Conservation (phyloP, 2,113 vertebrate genomes). For the Hydrochoerus hydrochaeris region DNA sequence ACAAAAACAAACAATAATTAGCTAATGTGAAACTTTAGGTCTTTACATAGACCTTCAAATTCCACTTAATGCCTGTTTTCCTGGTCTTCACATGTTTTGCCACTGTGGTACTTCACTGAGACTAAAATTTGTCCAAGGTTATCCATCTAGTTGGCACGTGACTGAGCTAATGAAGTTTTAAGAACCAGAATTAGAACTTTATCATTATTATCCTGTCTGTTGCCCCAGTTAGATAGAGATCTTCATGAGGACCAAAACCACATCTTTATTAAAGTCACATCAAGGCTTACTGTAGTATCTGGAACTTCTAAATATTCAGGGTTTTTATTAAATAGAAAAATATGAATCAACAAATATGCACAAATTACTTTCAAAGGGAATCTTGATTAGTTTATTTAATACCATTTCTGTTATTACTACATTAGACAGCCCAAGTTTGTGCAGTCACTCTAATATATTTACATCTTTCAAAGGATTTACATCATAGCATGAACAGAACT, state of each 20-base stretch:
- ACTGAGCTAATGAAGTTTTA: background rate
- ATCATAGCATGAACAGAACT: background rate
- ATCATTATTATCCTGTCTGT: background rate
- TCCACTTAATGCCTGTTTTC: background rate
- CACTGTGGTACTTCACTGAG: background rate
- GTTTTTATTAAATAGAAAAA: conserved; percentile 40
- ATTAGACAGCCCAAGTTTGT: background rate
- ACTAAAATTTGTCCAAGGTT: background rate
- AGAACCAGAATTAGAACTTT: background rate
- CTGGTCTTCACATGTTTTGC: background rate
- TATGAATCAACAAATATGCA: background rate
- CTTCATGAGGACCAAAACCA: background rate
- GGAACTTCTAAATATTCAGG: background rate
- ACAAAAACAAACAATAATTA: background rate
- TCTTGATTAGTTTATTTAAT: conserved; percentile 22
- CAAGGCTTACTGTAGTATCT: background rate
- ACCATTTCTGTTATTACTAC: background rate
- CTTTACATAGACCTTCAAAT: background rate
- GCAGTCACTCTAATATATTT: background rate
- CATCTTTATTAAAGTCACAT: background rate
- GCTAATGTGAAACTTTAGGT: background rate
- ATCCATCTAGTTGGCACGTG: background rate
- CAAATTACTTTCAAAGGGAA: conserved; percentile 30
- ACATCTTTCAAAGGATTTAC: background rate
- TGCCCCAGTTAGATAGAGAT: background rate